Evolutionary conservation across 2,113 vertebrate genomes (phyloP).

Genomic region (Grammomys surdaster): DNA sequence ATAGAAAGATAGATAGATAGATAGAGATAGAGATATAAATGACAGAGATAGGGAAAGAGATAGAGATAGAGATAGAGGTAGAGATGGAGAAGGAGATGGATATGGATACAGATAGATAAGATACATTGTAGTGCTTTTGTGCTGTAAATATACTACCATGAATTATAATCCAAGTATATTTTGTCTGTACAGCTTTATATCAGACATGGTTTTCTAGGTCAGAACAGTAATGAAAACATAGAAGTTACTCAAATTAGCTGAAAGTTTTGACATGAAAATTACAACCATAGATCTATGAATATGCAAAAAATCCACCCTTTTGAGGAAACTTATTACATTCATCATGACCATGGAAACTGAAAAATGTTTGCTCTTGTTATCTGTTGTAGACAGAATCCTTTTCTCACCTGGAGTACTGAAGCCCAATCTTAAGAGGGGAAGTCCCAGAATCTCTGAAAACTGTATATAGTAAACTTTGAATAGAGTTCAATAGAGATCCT

Average conservation of each 20-base stretch:
- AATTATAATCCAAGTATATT: constrained; percentile 78
- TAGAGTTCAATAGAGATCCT: constrained; percentile 58
- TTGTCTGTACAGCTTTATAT: constrained; percentile 67
- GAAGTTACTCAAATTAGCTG: constrained; percentile 86
- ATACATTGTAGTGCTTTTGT: constrained; percentile 49
- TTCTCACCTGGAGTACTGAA: constrained; percentile 64
- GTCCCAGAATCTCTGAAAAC: constrained; percentile 39
- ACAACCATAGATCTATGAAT: constrained; percentile 76
- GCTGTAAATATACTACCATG: constrained; percentile 76
- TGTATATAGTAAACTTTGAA: constrained; percentile 56
- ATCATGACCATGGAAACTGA: constrained; percentile 78
- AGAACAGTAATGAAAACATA: constrained; percentile 78
- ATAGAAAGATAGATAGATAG: too few species aligned
- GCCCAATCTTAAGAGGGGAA: constrained; percentile 60
- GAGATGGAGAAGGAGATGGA: too few species aligned
- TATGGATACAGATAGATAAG: constrained; percentile 12
- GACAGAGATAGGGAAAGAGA: too few species aligned
- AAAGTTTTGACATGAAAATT: constrained; percentile 82
- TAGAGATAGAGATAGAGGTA: too few species aligned
- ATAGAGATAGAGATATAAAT: too few species aligned
- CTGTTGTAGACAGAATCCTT: constrained; percentile 63
- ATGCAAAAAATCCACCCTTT: constrained; percentile 76
- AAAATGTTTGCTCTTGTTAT: constrained; percentile 71
- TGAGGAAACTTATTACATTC: constrained; percentile 78
- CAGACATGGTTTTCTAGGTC: constrained; percentile 80